A percentile compares a stretch with the other conserved stretches of the same genome.
These are phyloP conservation scores for Limnephilus rhombicus DNA, from an alignment of 2,888 invertebrate species.

Conservation along the genomic window DNA sequence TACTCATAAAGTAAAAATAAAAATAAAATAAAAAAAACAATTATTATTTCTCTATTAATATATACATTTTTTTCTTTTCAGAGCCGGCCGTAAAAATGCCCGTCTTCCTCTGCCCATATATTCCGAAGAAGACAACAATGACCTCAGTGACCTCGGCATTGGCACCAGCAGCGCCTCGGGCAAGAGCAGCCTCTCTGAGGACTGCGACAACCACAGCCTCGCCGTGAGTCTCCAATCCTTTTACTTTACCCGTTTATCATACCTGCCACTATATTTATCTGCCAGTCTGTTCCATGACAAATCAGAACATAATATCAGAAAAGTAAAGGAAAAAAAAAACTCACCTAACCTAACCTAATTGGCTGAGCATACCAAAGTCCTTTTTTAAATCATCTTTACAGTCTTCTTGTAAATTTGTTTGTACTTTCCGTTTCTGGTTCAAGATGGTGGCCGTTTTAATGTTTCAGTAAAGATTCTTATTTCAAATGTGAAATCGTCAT, in stretches of 20 bases:
- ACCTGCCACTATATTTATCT: background rate
- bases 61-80: slow-evolving; percentile 67
- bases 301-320: too few species aligned
- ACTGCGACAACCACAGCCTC: slow-evolving; percentile 81
- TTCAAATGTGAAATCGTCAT: too few species aligned
- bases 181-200: slow-evolving; percentile 82
- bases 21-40: too few species aligned
- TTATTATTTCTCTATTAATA: background rate
- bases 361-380: too few species aligned
- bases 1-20: too few species aligned
- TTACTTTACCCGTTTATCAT: background rate
- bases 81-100: slow-evolving; percentile 75
- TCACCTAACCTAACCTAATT: too few species aligned
- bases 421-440: too few species aligned
- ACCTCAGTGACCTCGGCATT: slow-evolving; percentile 90
- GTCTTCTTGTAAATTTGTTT: too few species aligned
- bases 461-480: too few species aligned
- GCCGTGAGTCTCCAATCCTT: slow-evolving; percentile 75
- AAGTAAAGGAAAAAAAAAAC: too few species aligned
- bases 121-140: slow-evolving; percentile 89
- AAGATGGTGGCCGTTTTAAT: too few species aligned
- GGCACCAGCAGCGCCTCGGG: slow-evolving; percentile 80
- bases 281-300: background rate
- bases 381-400: too few species aligned
- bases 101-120: slow-evolving; percentile 83